phyloP scores from a whole-genome alignment of 2,113 vertebrate species.

The Nycticebus coucang region DNA sequence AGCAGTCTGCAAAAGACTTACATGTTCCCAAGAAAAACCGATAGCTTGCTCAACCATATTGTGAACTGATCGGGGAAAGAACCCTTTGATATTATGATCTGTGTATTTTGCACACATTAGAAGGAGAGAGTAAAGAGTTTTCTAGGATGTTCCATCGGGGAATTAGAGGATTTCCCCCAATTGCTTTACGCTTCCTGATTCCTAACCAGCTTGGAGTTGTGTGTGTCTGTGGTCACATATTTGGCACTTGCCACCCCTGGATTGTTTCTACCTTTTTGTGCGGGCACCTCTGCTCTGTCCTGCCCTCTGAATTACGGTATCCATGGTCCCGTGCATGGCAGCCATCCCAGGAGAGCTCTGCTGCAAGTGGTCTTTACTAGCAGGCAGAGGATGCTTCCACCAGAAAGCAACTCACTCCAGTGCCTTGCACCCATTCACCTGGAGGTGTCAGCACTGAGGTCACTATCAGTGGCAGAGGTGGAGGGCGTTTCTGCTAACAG shows the following conservation, averaged over 20 bases:
- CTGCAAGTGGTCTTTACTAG: neutral
- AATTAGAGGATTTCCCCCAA: neutral
- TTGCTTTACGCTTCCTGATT: neutral
- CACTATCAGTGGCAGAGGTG: too few relatives aligned
- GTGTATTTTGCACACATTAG: neutral
- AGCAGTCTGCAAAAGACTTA: neutral
- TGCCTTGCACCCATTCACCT: neutral
- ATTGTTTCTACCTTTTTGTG: neutral
- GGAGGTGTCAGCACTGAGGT: neutral
- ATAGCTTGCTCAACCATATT: neutral
- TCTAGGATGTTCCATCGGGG: neutral
- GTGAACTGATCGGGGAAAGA: slow-evolving; percentile 10
- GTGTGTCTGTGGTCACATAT: neutral
- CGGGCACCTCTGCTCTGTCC: neutral
- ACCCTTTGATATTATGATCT: slow-evolving; percentile 13
- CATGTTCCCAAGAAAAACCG: neutral
- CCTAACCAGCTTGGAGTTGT: slow-evolving; percentile 20
- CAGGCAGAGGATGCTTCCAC: neutral
- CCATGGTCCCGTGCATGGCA: neutral
- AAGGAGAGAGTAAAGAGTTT: slow-evolving; percentile 6
- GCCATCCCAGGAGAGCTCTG: neutral
- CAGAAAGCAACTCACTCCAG: neutral
- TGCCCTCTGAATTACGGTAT: neutral
- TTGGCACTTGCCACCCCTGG: neutral
- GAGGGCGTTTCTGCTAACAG: neutral